Percentiles rank a stretch among this genome's conserved stretches.
These are phyloP conservation scores for Beris chalybata DNA, from an alignment of 2,888 invertebrate genomes.

Conservation along the genomic window DNA sequence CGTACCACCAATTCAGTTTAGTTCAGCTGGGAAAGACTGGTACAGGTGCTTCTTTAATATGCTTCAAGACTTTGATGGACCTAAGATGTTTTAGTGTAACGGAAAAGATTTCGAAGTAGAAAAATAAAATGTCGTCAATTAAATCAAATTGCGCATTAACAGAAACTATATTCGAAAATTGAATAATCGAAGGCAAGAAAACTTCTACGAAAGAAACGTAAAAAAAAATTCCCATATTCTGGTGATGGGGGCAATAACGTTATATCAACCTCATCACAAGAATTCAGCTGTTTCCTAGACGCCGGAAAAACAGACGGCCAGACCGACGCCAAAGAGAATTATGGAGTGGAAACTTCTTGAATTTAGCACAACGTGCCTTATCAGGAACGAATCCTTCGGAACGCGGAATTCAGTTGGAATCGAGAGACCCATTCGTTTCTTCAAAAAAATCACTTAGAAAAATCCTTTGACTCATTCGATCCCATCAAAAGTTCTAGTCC, in stretches of 20 bases:
- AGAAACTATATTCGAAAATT: no score
- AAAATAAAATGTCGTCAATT: no score
- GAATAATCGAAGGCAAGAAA: no score
- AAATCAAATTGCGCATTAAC: no score
- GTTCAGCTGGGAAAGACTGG: no score
- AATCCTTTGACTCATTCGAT: slow-evolving; percentile 19
- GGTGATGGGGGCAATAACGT: slow-evolving; percentile 25
- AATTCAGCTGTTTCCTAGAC: slow-evolving; percentile 30
- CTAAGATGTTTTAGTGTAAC: no score
- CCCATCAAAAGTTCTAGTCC: no score
- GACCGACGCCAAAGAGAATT: slow-evolving; percentile 31
- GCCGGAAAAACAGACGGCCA: slow-evolving; percentile 31
- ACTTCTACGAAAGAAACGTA: no score
- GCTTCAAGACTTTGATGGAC: no score
- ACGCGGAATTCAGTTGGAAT: slow-evolving; percentile 9
- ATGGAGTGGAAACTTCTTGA: slow-evolving; percentile 29
- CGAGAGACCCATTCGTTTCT: slow-evolving; percentile 10
- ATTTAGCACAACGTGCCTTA: slow-evolving; percentile 18
- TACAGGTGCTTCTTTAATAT: no score
- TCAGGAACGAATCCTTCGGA: slow-evolving; percentile 23
- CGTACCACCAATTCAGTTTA: no score
- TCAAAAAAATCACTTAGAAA: slow-evolving; percentile 11
- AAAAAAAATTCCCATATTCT: neutral
- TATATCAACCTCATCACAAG: slow-evolving; percentile 26
- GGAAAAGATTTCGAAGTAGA: no score